Evolutionary conservation across 2,797 vertebrate species (phyloP).

Genomic region (Varecia variegata): DNA sequence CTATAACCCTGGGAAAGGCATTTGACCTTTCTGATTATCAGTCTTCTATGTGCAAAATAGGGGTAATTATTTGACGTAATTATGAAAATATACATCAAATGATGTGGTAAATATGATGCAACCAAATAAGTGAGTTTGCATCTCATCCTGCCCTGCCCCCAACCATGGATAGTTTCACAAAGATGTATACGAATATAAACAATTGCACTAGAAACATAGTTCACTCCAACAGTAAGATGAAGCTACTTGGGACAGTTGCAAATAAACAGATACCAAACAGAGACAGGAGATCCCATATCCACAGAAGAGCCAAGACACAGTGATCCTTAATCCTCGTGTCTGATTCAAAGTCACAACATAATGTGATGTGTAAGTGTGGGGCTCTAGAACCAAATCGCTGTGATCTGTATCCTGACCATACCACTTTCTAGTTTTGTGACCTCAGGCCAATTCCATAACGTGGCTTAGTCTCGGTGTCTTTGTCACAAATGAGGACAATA

Average conservation of each 20-base stretch:
- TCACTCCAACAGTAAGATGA: neutral
- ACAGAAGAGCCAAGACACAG: neutral
- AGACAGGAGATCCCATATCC: neutral
- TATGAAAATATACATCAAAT: neutral
- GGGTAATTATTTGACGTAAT: neutral
- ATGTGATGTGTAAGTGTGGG: accelerated
- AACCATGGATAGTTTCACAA: no score
- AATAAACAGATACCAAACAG: neutral
- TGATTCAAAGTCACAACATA: neutral
- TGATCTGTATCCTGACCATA: neutral
- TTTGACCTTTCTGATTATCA: neutral
- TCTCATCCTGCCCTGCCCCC: neutral
- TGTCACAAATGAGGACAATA: neutral
- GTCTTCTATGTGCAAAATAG: neutral
- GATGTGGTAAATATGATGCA: neutral
- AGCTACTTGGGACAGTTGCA: accelerated
- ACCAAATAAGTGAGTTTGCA: neutral
- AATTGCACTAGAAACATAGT: neutral
- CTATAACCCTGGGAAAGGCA: neutral
- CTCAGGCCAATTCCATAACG: neutral
- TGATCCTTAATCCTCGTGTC: neutral
- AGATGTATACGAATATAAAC: no score
- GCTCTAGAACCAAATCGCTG: neutral
- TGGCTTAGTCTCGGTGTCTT: neutral
- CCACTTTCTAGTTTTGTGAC: no score